Evolutionary conservation across 92 coral and sea anemone species (phyloP).

Genomic region (Palythoa heliodiscus): DNA sequence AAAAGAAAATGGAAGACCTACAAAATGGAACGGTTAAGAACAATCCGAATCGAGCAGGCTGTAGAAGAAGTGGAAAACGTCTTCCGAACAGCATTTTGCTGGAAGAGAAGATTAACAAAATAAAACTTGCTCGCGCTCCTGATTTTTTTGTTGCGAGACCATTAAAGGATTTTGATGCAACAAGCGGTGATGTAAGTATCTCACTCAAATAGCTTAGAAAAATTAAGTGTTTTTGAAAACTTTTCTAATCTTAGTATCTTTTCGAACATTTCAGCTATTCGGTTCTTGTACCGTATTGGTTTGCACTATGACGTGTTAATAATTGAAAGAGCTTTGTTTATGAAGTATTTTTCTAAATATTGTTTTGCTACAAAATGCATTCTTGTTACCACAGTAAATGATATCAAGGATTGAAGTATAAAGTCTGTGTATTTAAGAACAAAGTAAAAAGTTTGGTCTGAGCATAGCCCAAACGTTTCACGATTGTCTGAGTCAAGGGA

Average conservation of each 20-base stretch:
- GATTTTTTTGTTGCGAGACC: conserved; percentile 36
- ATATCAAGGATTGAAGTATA: neutral
- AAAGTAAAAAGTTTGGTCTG: too few relatives aligned
- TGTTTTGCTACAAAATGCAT: neutral
- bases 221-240: too few relatives aligned
- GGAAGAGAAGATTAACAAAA: conserved; percentile 17
- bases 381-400: neutral
- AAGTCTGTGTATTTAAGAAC: too few relatives aligned
- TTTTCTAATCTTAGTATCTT: neutral
- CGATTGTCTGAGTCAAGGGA: neutral
- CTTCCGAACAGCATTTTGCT: neutral
- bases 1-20: conserved; percentile 21
- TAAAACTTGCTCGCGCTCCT: conserved; percentile 28
- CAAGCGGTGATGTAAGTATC: conserved; percentile 31
- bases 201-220: neutral
- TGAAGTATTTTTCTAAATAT: neutral
- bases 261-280: neutral
- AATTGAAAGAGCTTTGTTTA: neutral
- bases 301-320: neutral
- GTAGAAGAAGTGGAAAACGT: neutral
- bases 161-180: conserved; percentile 39
- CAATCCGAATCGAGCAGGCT: neutral
- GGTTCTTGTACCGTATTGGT: neutral
- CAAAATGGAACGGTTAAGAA: conserved; percentile 15
- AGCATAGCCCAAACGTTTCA: neutral